A percentile compares a stretch with the other conserved stretches of the same genome.
Conservation (phyloP, 2,113 vertebrate species). For the Mastomys coucha region DNA sequence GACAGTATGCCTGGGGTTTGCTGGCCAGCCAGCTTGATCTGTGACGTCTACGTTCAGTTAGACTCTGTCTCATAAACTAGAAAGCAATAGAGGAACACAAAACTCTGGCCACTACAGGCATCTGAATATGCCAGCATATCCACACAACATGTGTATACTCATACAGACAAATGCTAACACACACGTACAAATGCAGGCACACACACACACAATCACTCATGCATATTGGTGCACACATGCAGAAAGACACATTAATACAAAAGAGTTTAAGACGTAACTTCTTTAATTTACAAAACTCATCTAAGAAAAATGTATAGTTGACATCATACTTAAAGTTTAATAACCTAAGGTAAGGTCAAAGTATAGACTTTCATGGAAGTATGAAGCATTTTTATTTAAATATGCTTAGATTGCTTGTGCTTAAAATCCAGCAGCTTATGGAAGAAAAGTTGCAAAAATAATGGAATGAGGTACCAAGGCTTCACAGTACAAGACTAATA, state of each 20-base stretch:
- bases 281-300: neutral
- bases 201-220: neutral
- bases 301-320: neutral
- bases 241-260: neutral
- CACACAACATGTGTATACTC: neutral
- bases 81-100: neutral
- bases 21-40: neutral
- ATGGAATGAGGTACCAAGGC: neutral
- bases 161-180: neutral
- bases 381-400: neutral
- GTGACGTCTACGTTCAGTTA: neutral
- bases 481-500: neutral
- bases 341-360: neutral
- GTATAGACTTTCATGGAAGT: neutral
- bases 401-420: neutral
- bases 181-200: neutral
- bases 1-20: no score
- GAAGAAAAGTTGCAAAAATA: neutral
- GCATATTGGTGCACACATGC: neutral
- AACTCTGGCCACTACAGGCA: neutral
- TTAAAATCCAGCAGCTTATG: neutral
- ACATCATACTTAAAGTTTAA: neutral
- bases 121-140: neutral
- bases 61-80: neutral
- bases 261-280: neutral